phyloP scores from a whole-genome alignment of 1,140 invertebrate species.

The Brachionus paranguensis region DNA sequence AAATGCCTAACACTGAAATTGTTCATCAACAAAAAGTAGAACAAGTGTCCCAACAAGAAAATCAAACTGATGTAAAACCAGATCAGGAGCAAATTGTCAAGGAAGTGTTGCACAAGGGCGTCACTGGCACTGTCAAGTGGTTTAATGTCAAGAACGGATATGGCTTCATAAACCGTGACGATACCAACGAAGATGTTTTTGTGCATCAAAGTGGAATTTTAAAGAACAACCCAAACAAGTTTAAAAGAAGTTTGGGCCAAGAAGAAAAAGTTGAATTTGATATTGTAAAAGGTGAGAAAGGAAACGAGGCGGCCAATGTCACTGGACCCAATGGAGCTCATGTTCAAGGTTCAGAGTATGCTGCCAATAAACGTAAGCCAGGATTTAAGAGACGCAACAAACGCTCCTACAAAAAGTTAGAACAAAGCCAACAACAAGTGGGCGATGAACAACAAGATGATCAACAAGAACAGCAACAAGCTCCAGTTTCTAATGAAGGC shows the following conservation, averaged over 20 bases:
- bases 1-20: not conserved
- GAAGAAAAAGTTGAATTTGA: constrained; percentile 97
- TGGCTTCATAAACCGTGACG: constrained; percentile 95
- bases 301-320: constrained; percentile 92
- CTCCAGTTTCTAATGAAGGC: not conserved
- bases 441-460: not conserved
- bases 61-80: not conserved
- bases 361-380: constrained; percentile 59
- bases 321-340: constrained; percentile 85
- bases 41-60: not conserved
- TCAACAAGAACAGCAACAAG: not conserved
- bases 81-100: not conserved
- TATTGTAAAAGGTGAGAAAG: constrained; percentile 69
- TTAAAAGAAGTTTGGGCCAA: constrained; percentile 93
- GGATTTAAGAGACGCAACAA: not conserved
- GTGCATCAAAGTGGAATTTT: constrained; percentile 89
- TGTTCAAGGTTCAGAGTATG: constrained; percentile 87
- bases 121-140: constrained; percentile 89
- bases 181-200: constrained; percentile 99
- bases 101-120: not conserved
- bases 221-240: constrained; percentile 93
- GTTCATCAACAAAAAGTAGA: not conserved
- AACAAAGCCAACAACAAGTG: not conserved
- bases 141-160: constrained; percentile 99
- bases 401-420: not conserved